Evolutionary conservation across 2,113 vertebrate genomes (phyloP).

Genomic region (Callipepla squamata): DNA sequence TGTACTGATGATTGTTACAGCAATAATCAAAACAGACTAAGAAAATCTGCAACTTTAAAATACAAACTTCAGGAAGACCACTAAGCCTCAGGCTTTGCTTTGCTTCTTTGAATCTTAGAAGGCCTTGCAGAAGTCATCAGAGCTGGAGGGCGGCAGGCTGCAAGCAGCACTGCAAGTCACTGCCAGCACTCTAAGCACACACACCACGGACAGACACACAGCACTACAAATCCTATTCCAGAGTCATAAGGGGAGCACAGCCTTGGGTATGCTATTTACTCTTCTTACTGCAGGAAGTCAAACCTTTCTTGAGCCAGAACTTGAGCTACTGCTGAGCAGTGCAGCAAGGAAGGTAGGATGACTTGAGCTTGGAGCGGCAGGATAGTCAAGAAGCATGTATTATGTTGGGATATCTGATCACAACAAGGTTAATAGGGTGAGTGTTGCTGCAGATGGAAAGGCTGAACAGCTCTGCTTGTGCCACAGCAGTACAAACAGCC

Average conservation of each 20-base stretch:
- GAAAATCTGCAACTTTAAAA: neutral
- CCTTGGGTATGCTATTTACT: neutral
- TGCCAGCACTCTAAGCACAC: neutral
- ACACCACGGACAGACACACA: no score
- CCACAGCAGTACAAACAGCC: neutral
- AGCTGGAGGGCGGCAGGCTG: neutral
- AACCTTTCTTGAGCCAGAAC: neutral
- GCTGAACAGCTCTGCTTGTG: neutral
- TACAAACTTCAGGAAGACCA: neutral
- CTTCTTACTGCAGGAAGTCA: neutral
- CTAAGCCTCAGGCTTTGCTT: neutral
- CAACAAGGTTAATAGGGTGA: neutral
- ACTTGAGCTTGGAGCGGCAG: neutral
- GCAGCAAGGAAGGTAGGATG: neutral
- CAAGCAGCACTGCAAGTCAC: neutral
- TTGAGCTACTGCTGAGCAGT: neutral
- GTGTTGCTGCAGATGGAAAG: neutral
- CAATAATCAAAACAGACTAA: slow-evolving; percentile 6
- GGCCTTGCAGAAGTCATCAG: neutral
- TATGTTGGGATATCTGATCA: no score
- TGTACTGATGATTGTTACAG: neutral
- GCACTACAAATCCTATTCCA: neutral
- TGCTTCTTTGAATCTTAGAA: neutral
- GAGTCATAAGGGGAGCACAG: neutral
- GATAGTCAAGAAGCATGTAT: neutral